Evolutionary conservation across 2,888 invertebrate genomes (phyloP), one percentile per base, ranked within the genome.

Genomic region (Crematogaster levior): DNA sequence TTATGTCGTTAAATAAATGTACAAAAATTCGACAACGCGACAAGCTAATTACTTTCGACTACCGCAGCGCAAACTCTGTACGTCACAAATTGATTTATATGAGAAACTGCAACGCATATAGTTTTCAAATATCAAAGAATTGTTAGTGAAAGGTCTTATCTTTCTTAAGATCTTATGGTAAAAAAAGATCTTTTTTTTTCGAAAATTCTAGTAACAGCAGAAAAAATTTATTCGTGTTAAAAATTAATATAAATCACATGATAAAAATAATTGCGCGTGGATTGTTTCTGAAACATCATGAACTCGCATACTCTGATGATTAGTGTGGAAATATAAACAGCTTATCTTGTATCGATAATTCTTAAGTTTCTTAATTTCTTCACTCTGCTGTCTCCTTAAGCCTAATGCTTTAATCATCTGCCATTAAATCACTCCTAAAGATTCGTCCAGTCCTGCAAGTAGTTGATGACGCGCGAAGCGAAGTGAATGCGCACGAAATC

Each of bases 401-500:
- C 21, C n/a, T 4, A 24, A 1, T 9, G 37, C 30, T 18, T 1
- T 3, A 12, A 72, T 72, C 1, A 18, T 30, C 24, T 43, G 5
- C 10, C 81, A 48, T 3, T n/a, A 56, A 56, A 40, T 61, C n/a
- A 18, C 34, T 3, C 30, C 61, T 60, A 27, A 15, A 27, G 9
- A 27, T 63, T 40, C 48, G 24, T 48, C 70, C 77, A 37, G 34
- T 40, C 72, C 75, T 72, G 61, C 70, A 46, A 40, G 10, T 70
- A 60, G 10, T 27, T 87, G 90, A 85, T 30, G 43, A 27, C 56
- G 10, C 24, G 77, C 88, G 88, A 80, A 70, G 3, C 5, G 1
- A 51, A 18, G 12, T 90, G 90, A 85, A 15, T 48, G 48, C 10
- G 24, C 37, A 81, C 84, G 87, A 87, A 61, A 10, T 43, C 63